A percentile compares a stretch with the other conserved stretches of the same genome.
These are phyloP conservation scores for Sminthurides aquaticus DNA, from an alignment of 2,888 invertebrate genomes.

Conservation along the genomic window DNA sequence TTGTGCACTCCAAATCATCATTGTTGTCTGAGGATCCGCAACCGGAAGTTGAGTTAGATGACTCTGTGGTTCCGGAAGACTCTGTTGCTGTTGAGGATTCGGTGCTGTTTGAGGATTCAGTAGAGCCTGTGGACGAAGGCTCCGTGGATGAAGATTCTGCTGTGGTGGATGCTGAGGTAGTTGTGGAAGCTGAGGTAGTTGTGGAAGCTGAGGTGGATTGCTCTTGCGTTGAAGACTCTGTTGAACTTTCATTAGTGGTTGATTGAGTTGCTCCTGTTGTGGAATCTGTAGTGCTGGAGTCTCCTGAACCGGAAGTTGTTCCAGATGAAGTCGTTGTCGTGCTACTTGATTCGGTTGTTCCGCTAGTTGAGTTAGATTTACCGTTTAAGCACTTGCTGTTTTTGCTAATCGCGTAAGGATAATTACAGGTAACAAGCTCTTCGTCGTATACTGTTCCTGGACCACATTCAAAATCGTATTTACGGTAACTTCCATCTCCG, in stretches of 20 bases:
- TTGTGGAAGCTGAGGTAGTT: conserved; percentile 22
- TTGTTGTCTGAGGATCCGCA: background rate
- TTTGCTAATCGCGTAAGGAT: conserved; percentile 14
- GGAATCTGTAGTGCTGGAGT: background rate
- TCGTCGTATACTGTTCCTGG: conserved; percentile 27
- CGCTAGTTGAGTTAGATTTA: background rate
- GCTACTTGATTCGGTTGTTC: conserved; percentile 9
- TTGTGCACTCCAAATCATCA: conserved; percentile 15
- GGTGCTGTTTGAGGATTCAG: background rate
- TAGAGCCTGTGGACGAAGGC: background rate
- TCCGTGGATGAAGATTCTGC: background rate
- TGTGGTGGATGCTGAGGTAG: conserved; percentile 19
- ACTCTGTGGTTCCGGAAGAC: background rate
- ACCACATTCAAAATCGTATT: conserved; percentile 33
- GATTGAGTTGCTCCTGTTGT: conserved; percentile 10
- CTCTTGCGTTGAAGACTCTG: conserved; percentile 9
- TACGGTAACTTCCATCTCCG: conserved; percentile 21
- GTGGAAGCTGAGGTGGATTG: conserved; percentile 4
- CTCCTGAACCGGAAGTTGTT: background rate
- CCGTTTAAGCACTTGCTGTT: conserved; percentile 20
- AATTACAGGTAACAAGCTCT: conserved; percentile 24
- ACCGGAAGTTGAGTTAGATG: background rate
- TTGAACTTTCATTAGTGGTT: conserved; percentile 7
- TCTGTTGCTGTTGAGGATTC: background rate
- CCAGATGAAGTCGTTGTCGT: background rate